These are phyloP conservation scores for Thumatha senex DNA, from an alignment of 2,888 invertebrate genomes.

Conservation along the genomic window DNA sequence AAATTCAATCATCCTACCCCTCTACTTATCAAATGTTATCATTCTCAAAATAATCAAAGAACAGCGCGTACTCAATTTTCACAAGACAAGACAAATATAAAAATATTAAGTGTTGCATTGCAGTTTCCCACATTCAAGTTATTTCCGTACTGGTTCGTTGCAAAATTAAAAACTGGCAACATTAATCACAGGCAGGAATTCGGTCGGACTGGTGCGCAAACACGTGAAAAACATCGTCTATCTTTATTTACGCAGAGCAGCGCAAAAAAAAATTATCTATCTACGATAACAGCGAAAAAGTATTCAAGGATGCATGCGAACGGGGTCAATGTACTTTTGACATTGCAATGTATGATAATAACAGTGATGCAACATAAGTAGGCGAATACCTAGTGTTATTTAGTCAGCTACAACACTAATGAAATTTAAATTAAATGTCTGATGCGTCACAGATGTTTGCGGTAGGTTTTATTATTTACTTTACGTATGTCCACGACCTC, in stretches of 20 bases:
- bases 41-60: constrained; percentile 8
- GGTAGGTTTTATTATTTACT: background rate
- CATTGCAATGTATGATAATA: constrained; percentile 66
- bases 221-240: constrained; percentile 32
- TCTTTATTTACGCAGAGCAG: constrained; percentile 32
- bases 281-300: constrained; percentile 55
- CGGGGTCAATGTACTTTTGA: constrained; percentile 72
- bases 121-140: background rate
- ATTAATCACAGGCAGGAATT: constrained; percentile 25
- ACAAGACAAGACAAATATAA: constrained; percentile 16
- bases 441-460: background rate
- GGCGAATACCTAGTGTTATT: constrained; percentile 31
- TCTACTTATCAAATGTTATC: constrained; percentile 4
- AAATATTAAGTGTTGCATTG: background rate
- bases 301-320: constrained; percentile 66
- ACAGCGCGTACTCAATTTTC: constrained; percentile 1
- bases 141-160: constrained; percentile 6
- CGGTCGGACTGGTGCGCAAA: constrained; percentile 12
- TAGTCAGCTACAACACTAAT: constrained; percentile 22
- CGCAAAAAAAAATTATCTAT: constrained; percentile 61
- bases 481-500: background rate
- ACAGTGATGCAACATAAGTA: constrained; percentile 56
- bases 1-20: background rate
- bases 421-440: constrained; percentile 10
- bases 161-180: constrained; percentile 17